Base-by-base conservation (phyloP, 1,140 invertebrate species). In the Parasteatoda tepidariorum region DNA sequence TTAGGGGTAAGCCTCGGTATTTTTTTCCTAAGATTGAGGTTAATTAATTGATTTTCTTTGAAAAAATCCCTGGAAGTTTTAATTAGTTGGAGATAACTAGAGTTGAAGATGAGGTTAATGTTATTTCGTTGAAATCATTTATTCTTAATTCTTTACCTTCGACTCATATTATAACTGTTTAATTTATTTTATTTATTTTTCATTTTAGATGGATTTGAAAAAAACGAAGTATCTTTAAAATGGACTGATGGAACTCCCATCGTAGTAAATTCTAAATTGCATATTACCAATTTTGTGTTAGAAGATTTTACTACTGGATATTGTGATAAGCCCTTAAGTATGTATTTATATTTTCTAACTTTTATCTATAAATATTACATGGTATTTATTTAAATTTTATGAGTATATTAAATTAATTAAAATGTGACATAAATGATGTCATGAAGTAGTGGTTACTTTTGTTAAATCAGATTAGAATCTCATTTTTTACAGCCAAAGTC, bases 131-230 rank as follows among this genome's bases (percentile, higher is more conserved):
- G n/a, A n/a, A n/a, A n/a, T n/a, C n/a, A n/a, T n/a, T n/a, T n/a
- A n/a, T n/a, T n/a, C n/a, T n/a, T n/a, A n/a, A n/a, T n/a, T n/a
- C n/a, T n/a, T n/a, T n/a, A n/a, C n/a, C n/a, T n/a, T n/a, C n/a
- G n/a, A n/a, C n/a, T n/a, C n/a, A n/a, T n/a, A n/a, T n/a, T n/a
- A n/a, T n/a, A n/a, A n/a, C n/a, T n/a, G n/a, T n/a, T n/a, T n/a
- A n/a, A n/a, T n/a, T n/a, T n/a, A n/a, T n/a, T n/a, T n/a, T n/a
- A n/a, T n/a, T n/a, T n/a, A n/a, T n/a, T 67, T 18, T 0, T 79
- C 57, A 9, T 70, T 83, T 59, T 41, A 83, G 81, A 83, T 66
- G 81, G 81, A 31, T 83, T 73, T 66, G 70, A 73, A 64, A 83
- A 68, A 6, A 83, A 73, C 3, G 81, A 83, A 3, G 28, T 83